Base-by-base conservation (phyloP, 2,797 vertebrate genomes). In the Dipus sagitta region DNA sequence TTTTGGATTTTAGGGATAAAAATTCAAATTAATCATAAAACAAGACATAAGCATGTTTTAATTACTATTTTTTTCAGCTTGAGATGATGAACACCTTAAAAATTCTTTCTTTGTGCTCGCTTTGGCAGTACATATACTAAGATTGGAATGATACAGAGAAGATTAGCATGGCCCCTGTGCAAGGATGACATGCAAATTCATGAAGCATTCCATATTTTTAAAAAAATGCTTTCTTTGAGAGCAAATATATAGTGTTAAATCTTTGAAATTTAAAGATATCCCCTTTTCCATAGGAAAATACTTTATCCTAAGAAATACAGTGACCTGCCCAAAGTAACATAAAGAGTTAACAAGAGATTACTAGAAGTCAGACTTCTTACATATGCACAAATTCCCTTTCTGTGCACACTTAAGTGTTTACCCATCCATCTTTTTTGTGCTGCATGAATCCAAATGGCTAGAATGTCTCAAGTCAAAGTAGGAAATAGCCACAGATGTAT, bases 391-490 rank as follows among this genome's bases (percentile, higher is more conserved):
- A 20, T 72, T 71, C 12, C 32, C 20, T 75, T 90, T 77, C 28
- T 6, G 32, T 79, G 20, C 34, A 10, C 2, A 28, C 76, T 71
- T 89, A 12, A 17, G 14, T 65, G 24, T 77, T 80, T 64, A 30
- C 71, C 17, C 87, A n/a, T 8, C 58, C 30, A 4, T 87, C 32
- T n/a, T 80, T n/a, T 85, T 71, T 92, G 52, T 87, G 21, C 12
- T 81, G 14, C 8, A 65, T 65, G 42, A 81, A 75, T 91, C 42
- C 24, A 42, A 77, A 64, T 60, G 64, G 80, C n/a, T 72, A 88
- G 42, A 14, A 65, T 89, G 87, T 95, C 85, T 74, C 64, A 83
- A 26, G 64, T 77, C 64, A 91, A 92, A 96, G 52, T 23, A 91
- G 76, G 68, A 89, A 72, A 84, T 87, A 86, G 47, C 34, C 12